Evolutionary conservation across 1,140 invertebrate species (phyloP), one percentile per base, ranked within the genome.

Genomic region (Drosophila carrolli): DNA sequence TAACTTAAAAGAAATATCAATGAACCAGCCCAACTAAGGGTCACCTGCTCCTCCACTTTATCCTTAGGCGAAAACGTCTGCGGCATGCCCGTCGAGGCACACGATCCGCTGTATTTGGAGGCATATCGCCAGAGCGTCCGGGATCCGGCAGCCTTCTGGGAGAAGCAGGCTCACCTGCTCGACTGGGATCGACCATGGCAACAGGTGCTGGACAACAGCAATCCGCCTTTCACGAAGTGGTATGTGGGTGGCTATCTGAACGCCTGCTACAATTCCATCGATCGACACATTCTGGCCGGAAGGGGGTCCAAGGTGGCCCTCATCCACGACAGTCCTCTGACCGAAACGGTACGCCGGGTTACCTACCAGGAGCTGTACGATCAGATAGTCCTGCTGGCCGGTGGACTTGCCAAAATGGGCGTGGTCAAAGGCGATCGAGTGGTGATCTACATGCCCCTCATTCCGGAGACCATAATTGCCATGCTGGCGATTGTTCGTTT

Each of bases 191-290:
- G 95, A 78, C 95, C 96, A 0, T 98, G 97, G 96, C 61, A 90
- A 10, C 95, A 95, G 91, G 97, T 98, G 5, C 79, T 98, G 56
- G 97, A 98, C 81, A 95, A 97, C 78, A 95, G 94, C 11, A 95
- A 97, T 80, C 94, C 95, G 19, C 97, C 97, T 1, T 98, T 97
- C 79, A 97, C 97, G 9, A 97, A 97, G 95, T 98, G 98, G 98
- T 97, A 94, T 93, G 95, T 96, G 1, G 97, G 97, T 2, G 98
- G 97, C 5, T 96, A 98, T 93, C 91, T 98, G 81, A 99, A 98
- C 78, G 97, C 97, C 1, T 98, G 97, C 91, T 97, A 98, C 93
- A 99, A 99, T 93, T 96, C 97, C 0, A 93, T 99, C 3, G 98
- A 99, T 91, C 94, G 97, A 6, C 98, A 99, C 93, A 96, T 98